A percentile compares a stretch with the other conserved stretches of the same genome.
Conservation (phyloP, 2,113 vertebrate species). For the Melospiza georgiana region DNA sequence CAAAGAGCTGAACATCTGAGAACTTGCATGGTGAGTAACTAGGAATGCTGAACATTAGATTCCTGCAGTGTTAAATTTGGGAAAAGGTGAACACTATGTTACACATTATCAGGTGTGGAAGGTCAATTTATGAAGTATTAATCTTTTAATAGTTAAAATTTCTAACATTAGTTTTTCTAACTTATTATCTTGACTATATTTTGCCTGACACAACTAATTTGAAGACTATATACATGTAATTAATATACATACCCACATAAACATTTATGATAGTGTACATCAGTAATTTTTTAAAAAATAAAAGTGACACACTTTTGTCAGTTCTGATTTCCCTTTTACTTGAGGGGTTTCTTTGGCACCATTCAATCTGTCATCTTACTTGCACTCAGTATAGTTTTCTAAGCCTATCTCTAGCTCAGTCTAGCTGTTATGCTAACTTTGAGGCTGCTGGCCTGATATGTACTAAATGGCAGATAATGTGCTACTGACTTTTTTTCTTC, state of each 20-base stretch:
- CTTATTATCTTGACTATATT: background rate
- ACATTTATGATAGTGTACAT: background rate
- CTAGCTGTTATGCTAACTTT: background rate
- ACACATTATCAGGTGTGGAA: background rate
- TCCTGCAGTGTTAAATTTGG: background rate
- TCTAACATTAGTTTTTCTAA: background rate
- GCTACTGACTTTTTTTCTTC: background rate
- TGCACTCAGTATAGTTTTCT: background rate
- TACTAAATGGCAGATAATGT: background rate
- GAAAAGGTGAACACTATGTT: background rate
- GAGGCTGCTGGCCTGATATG: background rate
- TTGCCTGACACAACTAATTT: background rate
- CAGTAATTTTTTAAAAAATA: background rate
- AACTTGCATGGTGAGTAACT: background rate
- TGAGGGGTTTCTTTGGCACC: background rate
- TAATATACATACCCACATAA: background rate
- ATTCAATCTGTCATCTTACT: background rate
- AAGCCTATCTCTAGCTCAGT: background rate
- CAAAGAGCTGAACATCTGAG: background rate
- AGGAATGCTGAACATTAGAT: background rate
- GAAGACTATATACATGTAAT: background rate
- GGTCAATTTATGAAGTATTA: background rate
- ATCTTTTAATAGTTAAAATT: background rate
- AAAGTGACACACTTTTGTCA: background rate
- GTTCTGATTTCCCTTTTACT: background rate